Evolutionary conservation across 2,113 vertebrate species (phyloP).

Genomic region (Daboia siamensis): DNA sequence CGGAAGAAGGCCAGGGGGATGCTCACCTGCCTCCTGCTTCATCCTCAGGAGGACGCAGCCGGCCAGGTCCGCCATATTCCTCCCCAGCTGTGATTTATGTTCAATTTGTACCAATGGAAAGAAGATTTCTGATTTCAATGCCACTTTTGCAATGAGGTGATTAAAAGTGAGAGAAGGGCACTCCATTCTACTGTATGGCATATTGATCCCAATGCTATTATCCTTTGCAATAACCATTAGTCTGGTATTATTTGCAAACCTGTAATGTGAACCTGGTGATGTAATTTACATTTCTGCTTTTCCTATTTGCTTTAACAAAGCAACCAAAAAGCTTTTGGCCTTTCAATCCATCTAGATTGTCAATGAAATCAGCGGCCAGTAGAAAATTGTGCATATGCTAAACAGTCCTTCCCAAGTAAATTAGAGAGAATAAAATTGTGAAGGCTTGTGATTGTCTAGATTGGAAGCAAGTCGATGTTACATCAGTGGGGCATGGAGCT

Average conservation of each 20-base stretch:
- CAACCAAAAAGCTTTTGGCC: slow-evolving; percentile 75
- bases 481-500: not conserved
- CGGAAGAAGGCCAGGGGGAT: slow-evolving; percentile 70
- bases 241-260: slow-evolving; percentile 81
- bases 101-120: slow-evolving; percentile 90
- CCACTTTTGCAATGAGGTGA: slow-evolving; percentile 94
- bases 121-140: slow-evolving; percentile 90
- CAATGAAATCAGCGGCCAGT: slow-evolving; percentile 80
- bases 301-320: slow-evolving; percentile 82
- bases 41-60: slow-evolving; percentile 51
- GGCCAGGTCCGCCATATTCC: slow-evolving; percentile 23
- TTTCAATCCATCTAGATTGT: slow-evolving; percentile 78
- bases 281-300: slow-evolving; percentile 82
- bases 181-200: slow-evolving; percentile 83
- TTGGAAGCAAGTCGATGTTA: not conserved
- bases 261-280: slow-evolving; percentile 79
- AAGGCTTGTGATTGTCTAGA: slow-evolving; percentile 9
- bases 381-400: slow-evolving; percentile 73
- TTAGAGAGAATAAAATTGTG: slow-evolving; percentile 59
- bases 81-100: slow-evolving; percentile 94
- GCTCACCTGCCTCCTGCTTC: slow-evolving; percentile 68
- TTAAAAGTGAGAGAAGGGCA: slow-evolving; percentile 85
- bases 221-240: slow-evolving; percentile 98
- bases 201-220: slow-evolving; percentile 98
- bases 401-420: slow-evolving; percentile 73